phyloP scores from a whole-genome alignment of 2,888 invertebrate genomes.

The Chaetoderma sp. region DNA sequence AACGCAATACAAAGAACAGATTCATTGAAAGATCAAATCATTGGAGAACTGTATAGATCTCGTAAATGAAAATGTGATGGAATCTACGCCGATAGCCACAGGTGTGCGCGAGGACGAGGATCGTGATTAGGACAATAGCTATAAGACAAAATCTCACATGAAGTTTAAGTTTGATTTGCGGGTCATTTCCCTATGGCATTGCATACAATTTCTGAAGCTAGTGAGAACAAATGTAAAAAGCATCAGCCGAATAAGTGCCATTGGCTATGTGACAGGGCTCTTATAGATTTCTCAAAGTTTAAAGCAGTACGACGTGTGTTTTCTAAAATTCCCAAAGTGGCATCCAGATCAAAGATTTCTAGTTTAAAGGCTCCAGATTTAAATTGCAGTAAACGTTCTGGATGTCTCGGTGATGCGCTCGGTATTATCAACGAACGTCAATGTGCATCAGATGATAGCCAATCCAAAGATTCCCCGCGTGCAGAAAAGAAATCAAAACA shows the following conservation, averaged over 20 bases:
- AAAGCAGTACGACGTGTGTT: constrained; percentile 34
- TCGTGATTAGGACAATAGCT: constrained; percentile 60
- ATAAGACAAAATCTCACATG: constrained; percentile 51
- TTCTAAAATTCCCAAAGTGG: constrained; percentile 52
- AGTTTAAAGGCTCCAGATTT: constrained; percentile 52
- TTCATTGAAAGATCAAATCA: too few species aligned
- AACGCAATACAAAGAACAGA: too few species aligned
- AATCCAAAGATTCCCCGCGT: too few species aligned
- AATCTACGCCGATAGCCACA: constrained; percentile 62
- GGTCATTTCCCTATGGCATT: constrained; percentile 56
- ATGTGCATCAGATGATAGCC: too few species aligned
- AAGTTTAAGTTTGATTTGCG: constrained; percentile 61
- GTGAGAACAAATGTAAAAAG: constrained; percentile 53
- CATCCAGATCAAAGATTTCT: constrained; percentile 59
- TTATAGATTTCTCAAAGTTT: constrained; percentile 41
- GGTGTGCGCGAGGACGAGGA: constrained; percentile 62
- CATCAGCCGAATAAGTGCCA: constrained; percentile 47
- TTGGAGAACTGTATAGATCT: too few species aligned
- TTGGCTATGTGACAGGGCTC: constrained; percentile 42
- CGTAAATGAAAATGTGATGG: constrained; percentile 64
- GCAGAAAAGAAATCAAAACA: too few species aligned
- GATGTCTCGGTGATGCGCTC: constrained; percentile 55
- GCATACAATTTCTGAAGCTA: constrained; percentile 59
- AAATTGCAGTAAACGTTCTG: constrained; percentile 55
- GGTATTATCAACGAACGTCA: constrained; percentile 36